Evolutionary conservation across 2,888 invertebrate species (phyloP).

Genomic region (Luperina nickerlii): DNA sequence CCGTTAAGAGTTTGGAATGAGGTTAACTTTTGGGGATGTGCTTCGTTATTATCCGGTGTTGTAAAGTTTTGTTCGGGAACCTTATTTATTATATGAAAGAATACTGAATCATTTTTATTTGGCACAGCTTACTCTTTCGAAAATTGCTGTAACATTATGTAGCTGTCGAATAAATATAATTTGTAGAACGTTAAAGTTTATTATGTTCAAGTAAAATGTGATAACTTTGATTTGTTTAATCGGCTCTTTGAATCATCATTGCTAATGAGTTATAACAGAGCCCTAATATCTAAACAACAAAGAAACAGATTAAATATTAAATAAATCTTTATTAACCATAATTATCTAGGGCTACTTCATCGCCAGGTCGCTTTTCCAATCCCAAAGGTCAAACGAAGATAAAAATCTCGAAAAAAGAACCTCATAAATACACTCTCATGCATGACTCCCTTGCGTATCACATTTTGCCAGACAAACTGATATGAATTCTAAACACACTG

Average conservation of each 20-base stretch:
- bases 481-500: conserved; percentile 39
- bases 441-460: conserved; percentile 26
- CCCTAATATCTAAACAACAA: background rate
- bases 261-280: background rate
- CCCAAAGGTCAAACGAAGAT: conserved; percentile 8
- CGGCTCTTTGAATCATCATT: background rate
- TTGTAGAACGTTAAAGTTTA: background rate
- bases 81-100: conserved; percentile 14
- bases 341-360: background rate
- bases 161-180: background rate
- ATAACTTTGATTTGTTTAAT: background rate
- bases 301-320: background rate
- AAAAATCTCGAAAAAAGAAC: conserved; percentile 18
- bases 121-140: background rate
- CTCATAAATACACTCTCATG: conserved; percentile 22
- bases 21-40: conserved; percentile 36
- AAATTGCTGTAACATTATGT: background rate
- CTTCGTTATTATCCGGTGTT: conserved; percentile 14
- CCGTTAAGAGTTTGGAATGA: conserved; percentile 42
- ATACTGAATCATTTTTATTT: conserved; percentile 10
- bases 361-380: background rate
- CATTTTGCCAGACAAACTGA: conserved; percentile 25
- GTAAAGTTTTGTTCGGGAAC: conserved; percentile 12
- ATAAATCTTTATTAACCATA: background rate
- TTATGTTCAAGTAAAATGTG: background rate